Conservation (phyloP, 2,888 invertebrate genomes). For the Epirrita christyi region DNA sequence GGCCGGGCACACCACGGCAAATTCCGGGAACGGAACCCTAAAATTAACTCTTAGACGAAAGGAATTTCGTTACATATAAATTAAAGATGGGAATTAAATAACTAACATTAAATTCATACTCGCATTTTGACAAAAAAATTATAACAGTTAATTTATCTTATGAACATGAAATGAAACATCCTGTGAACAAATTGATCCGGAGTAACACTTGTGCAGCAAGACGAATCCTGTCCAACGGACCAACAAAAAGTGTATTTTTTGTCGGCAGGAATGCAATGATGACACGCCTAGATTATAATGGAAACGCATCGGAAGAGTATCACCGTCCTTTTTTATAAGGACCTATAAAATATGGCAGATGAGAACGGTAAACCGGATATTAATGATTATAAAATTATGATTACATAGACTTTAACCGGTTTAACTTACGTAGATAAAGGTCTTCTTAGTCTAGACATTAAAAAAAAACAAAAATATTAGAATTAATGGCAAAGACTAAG, state of each 20-base stretch:
- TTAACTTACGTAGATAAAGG: too few species aligned
- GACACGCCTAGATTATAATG: slow-evolving; percentile 48
- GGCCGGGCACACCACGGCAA: too few species aligned
- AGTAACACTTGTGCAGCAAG: slow-evolving; percentile 70
- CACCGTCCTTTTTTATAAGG: slow-evolving; percentile 14
- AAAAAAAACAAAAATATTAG: too few species aligned
- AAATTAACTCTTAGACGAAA: too few species aligned
- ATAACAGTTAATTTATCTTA: too few species aligned
- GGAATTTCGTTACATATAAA: too few species aligned
- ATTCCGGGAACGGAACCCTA: too few species aligned
- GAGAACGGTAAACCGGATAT: slow-evolving; percentile 10
- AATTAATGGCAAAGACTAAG: too few species aligned
- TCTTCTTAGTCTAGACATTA: neutral
- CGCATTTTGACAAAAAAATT: too few species aligned
- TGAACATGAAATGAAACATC: slow-evolving; percentile 44
- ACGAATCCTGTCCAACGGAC: slow-evolving; percentile 64
- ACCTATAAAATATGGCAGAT: slow-evolving; percentile 12
- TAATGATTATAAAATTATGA: slow-evolving; percentile 11
- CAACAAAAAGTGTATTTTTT: slow-evolving; percentile 44
- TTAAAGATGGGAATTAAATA: too few species aligned
- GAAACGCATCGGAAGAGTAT: slow-evolving; percentile 31
- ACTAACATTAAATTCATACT: too few species aligned
- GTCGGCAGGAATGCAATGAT: slow-evolving; percentile 47
- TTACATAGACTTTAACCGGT: neutral
- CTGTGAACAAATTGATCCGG: slow-evolving; percentile 52